Evolutionary conservation across 2,797 vertebrate genomes (phyloP).

Genomic region (Crenuchus spilurus): DNA sequence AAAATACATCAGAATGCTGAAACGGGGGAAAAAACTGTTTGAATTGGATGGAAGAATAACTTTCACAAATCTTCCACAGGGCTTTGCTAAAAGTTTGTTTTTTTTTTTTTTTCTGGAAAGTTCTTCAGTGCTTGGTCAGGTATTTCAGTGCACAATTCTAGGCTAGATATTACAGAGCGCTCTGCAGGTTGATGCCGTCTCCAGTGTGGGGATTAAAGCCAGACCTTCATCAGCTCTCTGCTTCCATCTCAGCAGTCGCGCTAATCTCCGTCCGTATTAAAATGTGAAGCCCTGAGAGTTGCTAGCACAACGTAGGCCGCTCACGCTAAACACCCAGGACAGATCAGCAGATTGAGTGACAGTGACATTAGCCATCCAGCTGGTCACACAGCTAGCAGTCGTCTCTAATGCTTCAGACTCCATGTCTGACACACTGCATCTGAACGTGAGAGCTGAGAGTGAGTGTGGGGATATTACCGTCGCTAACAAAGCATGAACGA

Average conservation of each 20-base stretch:
- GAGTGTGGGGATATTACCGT: not conserved
- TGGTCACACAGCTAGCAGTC: conserved; percentile 35
- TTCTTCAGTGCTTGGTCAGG: not conserved
- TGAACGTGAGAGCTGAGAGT: not conserved
- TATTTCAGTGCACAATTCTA: not conserved
- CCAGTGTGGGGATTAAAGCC: conserved; percentile 37
- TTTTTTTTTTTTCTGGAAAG: not conserved
- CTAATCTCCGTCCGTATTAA: conserved; percentile 51
- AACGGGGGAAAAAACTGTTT: too few species aligned
- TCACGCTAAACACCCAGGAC: conserved; percentile 52
- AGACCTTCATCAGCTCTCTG: conserved; percentile 26
- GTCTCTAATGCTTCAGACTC: conserved; percentile 26
- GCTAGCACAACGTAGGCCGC: conserved; percentile 65
- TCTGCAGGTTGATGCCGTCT: conserved; percentile 10
- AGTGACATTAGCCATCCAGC: conserved; percentile 29
- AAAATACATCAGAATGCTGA: too few species aligned
- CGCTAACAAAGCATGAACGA: not conserved
- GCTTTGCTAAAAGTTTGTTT: not conserved
- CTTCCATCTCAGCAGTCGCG: conserved; percentile 13
- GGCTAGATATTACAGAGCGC: conserved; percentile 17
- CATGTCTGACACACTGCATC: conserved; percentile 15
- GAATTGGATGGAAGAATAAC: too few species aligned
- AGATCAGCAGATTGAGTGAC: conserved; percentile 50
- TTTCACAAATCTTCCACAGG: not conserved
- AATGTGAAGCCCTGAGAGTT: conserved; percentile 49